Evolutionary conservation across 2,888 invertebrate genomes (phyloP).

Genomic region (Campoletis raptor): DNA sequence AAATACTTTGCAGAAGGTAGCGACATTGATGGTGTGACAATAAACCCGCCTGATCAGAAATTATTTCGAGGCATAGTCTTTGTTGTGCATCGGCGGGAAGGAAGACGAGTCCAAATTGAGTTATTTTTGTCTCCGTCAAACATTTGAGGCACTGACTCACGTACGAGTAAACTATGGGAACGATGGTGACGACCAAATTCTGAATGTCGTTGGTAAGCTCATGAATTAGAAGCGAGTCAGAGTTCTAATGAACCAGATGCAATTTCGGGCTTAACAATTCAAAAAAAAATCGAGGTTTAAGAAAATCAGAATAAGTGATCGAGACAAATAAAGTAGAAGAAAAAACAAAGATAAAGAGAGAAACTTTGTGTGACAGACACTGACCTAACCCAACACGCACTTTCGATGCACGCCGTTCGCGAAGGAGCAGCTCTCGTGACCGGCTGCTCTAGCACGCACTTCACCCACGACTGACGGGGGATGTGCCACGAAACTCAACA

Average conservation of each 20-base stretch:
- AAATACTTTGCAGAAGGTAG: neutral
- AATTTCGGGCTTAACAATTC: neutral
- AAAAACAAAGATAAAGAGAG: slow-evolving; percentile 1
- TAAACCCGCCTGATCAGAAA: neutral
- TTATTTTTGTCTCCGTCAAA: slow-evolving; percentile 3
- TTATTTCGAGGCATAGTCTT: neutral
- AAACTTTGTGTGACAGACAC: slow-evolving; percentile 61
- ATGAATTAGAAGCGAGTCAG: slow-evolving; percentile 20
- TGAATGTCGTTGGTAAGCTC: slow-evolving; percentile 33
- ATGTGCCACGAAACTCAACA: slow-evolving; percentile 65
- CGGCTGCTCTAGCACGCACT: slow-evolving; percentile 82
- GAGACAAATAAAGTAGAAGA: neutral
- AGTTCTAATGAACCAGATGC: slow-evolving; percentile 38
- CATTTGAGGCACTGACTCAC: neutral
- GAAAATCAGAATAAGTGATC: neutral
- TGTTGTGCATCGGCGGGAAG: slow-evolving; percentile 25
- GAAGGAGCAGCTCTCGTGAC: slow-evolving; percentile 77
- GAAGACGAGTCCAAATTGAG: slow-evolving; percentile 60
- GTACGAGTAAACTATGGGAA: neutral
- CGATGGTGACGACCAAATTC: slow-evolving; percentile 19
- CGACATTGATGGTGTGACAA: neutral
- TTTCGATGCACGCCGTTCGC: slow-evolving; percentile 72
- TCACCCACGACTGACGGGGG: slow-evolving; percentile 80
- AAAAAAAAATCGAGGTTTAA: neutral
- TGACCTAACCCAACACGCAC: slow-evolving; percentile 81